Conservation (phyloP, 2,113 vertebrate species). For the Muscicapa adusta region DNA sequence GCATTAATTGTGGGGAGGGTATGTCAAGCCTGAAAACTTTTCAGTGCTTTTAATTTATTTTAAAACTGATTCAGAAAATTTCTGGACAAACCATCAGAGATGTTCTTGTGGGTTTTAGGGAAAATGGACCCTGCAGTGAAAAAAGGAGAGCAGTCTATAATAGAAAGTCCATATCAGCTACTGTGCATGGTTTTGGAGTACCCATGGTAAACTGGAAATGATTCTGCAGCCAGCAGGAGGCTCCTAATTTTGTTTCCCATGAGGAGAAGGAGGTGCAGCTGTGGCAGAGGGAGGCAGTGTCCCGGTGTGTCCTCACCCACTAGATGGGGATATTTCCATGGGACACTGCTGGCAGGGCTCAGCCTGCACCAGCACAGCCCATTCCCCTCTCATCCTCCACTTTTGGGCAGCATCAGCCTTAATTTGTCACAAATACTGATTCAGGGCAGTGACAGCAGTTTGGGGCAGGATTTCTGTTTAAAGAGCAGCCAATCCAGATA, state of each 20-base stretch:
- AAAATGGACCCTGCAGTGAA: not conserved
- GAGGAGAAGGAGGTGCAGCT: not conserved
- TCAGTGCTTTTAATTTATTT: not conserved
- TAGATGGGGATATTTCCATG: slow-evolving; percentile 59
- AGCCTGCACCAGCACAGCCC: not conserved
- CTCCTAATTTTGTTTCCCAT: not conserved
- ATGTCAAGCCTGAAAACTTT: not conserved
- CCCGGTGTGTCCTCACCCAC: not conserved
- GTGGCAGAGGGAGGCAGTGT: not conserved
- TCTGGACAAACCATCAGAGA: not conserved
- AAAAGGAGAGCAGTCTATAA: not conserved
- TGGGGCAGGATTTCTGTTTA: not conserved
- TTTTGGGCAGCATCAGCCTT: not conserved
- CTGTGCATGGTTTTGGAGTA: fast-evolving
- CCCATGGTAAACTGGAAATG: not conserved
- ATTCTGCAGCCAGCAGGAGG: not conserved
- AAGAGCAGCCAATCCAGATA: not conserved
- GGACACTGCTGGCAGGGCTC: not conserved
- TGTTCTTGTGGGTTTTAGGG: not conserved
- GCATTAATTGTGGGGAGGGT: not conserved
- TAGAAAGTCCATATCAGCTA: not conserved
- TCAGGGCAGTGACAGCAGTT: not conserved
- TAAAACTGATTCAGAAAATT: not conserved
- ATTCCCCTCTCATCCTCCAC: too few relatives aligned
- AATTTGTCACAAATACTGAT: not conserved